A percentile compares a stretch with the other conserved stretches of the same genome.
phyloP scores from a whole-genome alignment of 2,888 invertebrate genomes.

The Vanessa cardui region DNA sequence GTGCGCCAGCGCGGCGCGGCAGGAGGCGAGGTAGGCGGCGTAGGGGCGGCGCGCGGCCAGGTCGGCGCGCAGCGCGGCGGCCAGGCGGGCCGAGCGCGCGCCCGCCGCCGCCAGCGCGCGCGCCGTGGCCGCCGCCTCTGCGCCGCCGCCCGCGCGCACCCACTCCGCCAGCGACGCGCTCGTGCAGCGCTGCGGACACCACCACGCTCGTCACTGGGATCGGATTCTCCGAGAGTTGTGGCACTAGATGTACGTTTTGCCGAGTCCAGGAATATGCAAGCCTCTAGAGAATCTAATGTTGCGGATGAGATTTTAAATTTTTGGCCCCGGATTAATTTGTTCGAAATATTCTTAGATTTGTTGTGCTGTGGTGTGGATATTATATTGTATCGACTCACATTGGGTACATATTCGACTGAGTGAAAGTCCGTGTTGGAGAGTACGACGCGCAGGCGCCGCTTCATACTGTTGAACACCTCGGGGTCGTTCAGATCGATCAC shows the following conservation, averaged over 20 bases:
- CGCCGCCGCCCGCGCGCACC: constrained; percentile 57
- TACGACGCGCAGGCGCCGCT: constrained; percentile 94
- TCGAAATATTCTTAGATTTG: no score
- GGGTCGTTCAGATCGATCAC: constrained; percentile 73
- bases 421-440: constrained; percentile 93
- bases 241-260: background rate
- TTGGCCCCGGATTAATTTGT: no score
- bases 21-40: constrained; percentile 69
- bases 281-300: no score
- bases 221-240: no score
- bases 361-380: no score
- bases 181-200: constrained; percentile 58
- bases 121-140: constrained; percentile 53
- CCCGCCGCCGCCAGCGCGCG: constrained; percentile 48
- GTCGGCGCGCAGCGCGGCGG: constrained; percentile 68
- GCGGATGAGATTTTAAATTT: no score
- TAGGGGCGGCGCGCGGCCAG: constrained; percentile 72
- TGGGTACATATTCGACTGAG: constrained; percentile 85
- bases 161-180: constrained; percentile 68
- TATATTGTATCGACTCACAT: constrained; percentile 66
- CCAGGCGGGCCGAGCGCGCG: constrained; percentile 55
- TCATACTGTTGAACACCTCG: constrained; percentile 81
- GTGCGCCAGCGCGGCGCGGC: constrained; percentile 63
- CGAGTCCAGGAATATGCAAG: background rate
- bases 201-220: no score